Conservation (phyloP, 2,888 invertebrate species). For the Eristalis arbustorum region DNA sequence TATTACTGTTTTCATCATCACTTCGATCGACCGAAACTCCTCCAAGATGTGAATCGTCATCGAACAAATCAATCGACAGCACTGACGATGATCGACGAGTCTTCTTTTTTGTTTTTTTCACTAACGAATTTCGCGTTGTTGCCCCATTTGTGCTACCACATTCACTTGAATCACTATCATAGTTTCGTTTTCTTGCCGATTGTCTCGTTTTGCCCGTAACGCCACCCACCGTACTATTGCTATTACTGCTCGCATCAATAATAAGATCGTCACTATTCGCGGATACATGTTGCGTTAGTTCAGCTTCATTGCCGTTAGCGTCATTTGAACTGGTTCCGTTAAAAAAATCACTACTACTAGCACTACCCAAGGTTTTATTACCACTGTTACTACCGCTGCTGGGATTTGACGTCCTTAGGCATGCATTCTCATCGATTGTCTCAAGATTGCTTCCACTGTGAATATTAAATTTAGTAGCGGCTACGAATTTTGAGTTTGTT, state of each 20-base stretch:
- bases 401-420: conserved; percentile 71
- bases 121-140: conserved; percentile 46
- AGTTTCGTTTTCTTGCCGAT: conserved; percentile 77
- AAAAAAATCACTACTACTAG: conserved; percentile 57
- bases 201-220: conserved; percentile 56
- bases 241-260: conserved; percentile 63
- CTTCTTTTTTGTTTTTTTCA: conserved; percentile 70
- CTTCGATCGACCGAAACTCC: conserved; percentile 66
- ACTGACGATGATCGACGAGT: conserved; percentile 72
- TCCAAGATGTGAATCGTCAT: conserved; percentile 72
- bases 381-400: conserved; percentile 70
- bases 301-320: conserved; percentile 53
- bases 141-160: conserved; percentile 69
- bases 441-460: conserved; percentile 72
- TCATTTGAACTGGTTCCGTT: conserved; percentile 60
- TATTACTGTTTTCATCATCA: conserved; percentile 64
- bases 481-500: conserved; percentile 65
- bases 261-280: conserved; percentile 60
- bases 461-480: conserved; percentile 62
- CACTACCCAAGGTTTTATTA: conserved; percentile 66
- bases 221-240: conserved; percentile 58
- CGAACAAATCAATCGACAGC: conserved; percentile 72
- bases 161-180: conserved; percentile 74
- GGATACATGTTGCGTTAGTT: conserved; percentile 51
- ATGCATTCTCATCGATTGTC: conserved; percentile 75